A percentile compares a stretch with the other conserved stretches of the same genome.
Conservation (phyloP, 2,113 vertebrate genomes). For the Tenebrosternarchus preto region DNA sequence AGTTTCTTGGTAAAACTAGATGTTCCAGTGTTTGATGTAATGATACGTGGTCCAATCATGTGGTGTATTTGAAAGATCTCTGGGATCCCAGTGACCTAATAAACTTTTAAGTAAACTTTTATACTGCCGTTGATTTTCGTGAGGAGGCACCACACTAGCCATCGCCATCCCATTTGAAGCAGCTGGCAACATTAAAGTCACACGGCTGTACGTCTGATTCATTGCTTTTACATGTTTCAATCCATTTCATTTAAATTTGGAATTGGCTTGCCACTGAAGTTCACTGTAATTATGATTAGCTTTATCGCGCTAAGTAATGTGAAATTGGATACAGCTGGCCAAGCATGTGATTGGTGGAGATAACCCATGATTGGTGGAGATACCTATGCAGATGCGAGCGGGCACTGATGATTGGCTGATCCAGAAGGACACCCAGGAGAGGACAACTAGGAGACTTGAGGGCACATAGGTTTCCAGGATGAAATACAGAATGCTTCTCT, state of each 20-base stretch:
- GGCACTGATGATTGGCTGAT: conserved; percentile 91
- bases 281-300: background rate
- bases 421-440: conserved; percentile 93
- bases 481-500: conserved; percentile 89
- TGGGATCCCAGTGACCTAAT: background rate
- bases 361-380: background rate
- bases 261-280: background rate
- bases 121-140: background rate
- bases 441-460: conserved; percentile 86
- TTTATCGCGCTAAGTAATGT: background rate
- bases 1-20: background rate
- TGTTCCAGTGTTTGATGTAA: background rate
- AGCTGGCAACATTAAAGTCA: background rate
- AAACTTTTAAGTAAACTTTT: background rate
- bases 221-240: background rate
- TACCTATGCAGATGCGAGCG: conserved; percentile 89
- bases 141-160: background rate
- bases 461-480: conserved; percentile 90
- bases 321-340: background rate
- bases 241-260: background rate
- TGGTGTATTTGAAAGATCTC: background rate
- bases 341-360: background rate
- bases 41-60: background rate
- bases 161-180: background rate
- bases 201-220: background rate